Percentiles rank a stretch among this genome's conserved stretches.
Conservation (phyloP, 2,113 vertebrate species). For the Scatophagus argus region DNA sequence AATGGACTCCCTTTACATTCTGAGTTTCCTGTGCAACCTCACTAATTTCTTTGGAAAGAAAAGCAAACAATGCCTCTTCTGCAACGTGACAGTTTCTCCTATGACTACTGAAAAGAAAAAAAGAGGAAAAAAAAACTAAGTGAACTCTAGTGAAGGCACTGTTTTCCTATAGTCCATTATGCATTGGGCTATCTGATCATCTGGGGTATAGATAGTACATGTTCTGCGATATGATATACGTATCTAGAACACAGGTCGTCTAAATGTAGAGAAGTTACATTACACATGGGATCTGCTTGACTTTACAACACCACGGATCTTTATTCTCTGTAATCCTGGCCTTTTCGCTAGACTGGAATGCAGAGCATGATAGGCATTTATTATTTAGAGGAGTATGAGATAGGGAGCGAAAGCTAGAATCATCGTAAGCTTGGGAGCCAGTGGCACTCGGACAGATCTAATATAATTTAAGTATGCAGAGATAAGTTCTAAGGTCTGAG, state of each 20-base stretch:
- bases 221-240: conserved; percentile 50
- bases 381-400: conserved; percentile 79
- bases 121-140: conserved; percentile 6
- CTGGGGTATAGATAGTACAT: conserved; percentile 28
- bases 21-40: conserved; percentile 31
- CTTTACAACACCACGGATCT: conserved; percentile 51
- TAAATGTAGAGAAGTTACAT: conserved; percentile 59
- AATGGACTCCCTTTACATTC: conserved; percentile 40
- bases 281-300: conserved; percentile 64
- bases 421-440: conserved; percentile 66
- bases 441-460: conserved; percentile 43
- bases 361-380: conserved; percentile 75
- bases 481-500: conserved; percentile 64
- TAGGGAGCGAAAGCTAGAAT: conserved; percentile 72
- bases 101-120: conserved; percentile 24
- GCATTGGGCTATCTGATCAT: conserved; percentile 58
- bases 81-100: conserved; percentile 25
- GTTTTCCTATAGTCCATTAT: conserved; percentile 61
- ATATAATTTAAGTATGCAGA: conserved; percentile 57
- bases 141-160: conserved; percentile 80
- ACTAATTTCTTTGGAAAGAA: conserved; percentile 32
- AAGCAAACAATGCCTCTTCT: conserved; percentile 40
- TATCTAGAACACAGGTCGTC: conserved; percentile 66
- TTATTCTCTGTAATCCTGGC: conserved; percentile 49
- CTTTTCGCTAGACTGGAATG: conserved; percentile 62